phyloP scores from a whole-genome alignment of 2,113 vertebrate genomes.

The Puma concolor region DNA sequence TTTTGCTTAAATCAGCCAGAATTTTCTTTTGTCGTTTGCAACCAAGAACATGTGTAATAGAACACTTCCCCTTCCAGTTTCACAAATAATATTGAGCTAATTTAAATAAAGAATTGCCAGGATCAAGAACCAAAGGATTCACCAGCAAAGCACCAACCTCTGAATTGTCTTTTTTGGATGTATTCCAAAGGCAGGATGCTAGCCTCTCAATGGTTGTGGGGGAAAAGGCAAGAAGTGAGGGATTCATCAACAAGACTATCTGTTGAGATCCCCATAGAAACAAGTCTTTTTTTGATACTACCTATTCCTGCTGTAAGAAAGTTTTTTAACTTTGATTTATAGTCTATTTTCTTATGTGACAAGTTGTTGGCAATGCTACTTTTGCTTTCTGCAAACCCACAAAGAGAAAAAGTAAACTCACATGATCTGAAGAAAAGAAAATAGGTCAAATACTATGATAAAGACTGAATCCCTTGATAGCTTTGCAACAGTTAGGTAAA shows the following conservation, averaged over 20 bases:
- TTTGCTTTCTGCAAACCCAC: not conserved
- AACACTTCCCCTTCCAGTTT: not conserved
- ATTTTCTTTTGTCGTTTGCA: not conserved
- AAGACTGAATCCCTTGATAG: not conserved
- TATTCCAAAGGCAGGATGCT: not conserved
- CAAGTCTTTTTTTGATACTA: not conserved
- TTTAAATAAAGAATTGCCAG: not conserved
- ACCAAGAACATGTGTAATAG: not conserved
- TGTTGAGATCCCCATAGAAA: not conserved
- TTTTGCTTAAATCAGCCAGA: not conserved
- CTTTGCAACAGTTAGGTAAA: not conserved
- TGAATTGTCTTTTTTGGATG: not conserved
- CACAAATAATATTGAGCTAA: not conserved
- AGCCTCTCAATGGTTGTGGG: not conserved
- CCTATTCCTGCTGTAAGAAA: not conserved
- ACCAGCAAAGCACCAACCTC: not conserved
- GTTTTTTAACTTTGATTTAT: not conserved
- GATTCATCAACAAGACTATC: not conserved
- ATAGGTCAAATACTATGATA: not conserved
- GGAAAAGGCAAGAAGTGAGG: not conserved
- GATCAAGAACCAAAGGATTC: not conserved
- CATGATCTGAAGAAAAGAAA: conserved; percentile 24
- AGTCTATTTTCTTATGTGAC: not conserved
- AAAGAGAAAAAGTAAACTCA: conserved; percentile 3
- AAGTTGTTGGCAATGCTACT: not conserved